Percentiles rank a stretch among this genome's conserved stretches.
Evolutionary conservation across 2,113 vertebrate genomes (phyloP).

Genomic region (Phaetusa simplex): DNA sequence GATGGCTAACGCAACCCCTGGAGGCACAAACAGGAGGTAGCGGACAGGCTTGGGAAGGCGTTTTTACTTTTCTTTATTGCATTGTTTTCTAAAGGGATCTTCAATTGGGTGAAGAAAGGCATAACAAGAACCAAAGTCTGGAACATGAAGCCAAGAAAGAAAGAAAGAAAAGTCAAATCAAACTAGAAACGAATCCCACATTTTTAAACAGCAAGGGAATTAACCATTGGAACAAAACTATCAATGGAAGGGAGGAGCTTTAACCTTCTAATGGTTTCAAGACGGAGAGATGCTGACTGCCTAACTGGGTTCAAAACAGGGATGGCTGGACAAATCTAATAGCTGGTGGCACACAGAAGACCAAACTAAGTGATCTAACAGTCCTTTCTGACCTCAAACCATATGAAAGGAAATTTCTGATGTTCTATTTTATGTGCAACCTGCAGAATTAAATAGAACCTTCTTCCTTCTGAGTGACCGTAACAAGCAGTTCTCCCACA

Average conservation of each 20-base stretch:
- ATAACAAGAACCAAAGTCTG: conserved; percentile 26
- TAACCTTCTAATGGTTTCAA: conserved; percentile 9
- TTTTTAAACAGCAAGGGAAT: conserved; percentile 19
- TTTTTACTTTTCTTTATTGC: conserved; percentile 8
- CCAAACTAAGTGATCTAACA: background rate
- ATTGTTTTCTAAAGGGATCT: conserved; percentile 32
- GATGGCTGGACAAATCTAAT: background rate
- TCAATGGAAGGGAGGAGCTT: background rate
- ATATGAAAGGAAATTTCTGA: background rate
- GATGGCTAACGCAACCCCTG: background rate
- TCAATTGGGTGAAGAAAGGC: conserved; percentile 30
- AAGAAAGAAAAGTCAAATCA: background rate
- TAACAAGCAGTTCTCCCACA: background rate
- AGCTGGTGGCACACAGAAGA: background rate
- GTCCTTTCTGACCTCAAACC: background rate
- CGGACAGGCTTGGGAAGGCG: background rate
- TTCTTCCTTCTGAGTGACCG: background rate
- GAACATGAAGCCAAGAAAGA: conserved; percentile 2
- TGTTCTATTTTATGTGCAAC: background rate
- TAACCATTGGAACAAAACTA: conserved; percentile 23
- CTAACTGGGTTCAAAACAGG: background rate
- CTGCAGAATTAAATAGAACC: background rate
- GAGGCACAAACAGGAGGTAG: background rate
- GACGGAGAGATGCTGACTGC: background rate
- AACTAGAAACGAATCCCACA: conserved; percentile 16